Conservation (phyloP, 2,113 vertebrate species). For the Rhinopithecus roxellana region DNA sequence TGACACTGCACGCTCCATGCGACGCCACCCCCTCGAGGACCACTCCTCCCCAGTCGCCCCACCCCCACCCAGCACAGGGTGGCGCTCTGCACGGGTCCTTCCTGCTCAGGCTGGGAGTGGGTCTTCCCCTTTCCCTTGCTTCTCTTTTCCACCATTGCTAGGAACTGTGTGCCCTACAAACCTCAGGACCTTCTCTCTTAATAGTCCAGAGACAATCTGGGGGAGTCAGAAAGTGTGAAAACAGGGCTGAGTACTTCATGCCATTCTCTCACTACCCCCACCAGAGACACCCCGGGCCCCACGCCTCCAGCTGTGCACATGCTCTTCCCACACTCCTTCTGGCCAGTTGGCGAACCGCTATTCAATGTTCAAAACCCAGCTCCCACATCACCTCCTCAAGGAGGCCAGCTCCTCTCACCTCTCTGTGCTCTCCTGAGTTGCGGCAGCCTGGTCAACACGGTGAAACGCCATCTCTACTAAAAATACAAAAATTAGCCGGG, state of each 20-base stretch:
- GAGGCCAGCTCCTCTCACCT: neutral
- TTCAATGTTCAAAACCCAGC: neutral
- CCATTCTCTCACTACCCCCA: fast-evolving
- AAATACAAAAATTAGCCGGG: too few relatives aligned
- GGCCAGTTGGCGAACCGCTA: neutral
- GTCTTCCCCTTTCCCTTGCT: fast-evolving
- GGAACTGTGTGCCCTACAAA: too few relatives aligned
- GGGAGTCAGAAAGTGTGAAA: neutral
- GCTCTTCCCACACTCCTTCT: neutral
- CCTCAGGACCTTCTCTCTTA: neutral
- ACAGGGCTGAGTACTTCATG: neutral
- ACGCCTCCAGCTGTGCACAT: fast-evolving
- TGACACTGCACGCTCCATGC: too few relatives aligned
- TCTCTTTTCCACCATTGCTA: neutral
- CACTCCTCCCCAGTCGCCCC: neutral
- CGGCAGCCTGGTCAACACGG: too few relatives aligned
- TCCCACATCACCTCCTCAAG: neutral
- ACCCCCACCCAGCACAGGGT: neutral
- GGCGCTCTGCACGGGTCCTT: too few relatives aligned
- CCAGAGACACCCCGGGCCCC: too few relatives aligned
- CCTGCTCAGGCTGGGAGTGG: too few relatives aligned
- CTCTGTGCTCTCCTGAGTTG: neutral
- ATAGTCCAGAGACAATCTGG: neutral
- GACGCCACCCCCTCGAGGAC: neutral
- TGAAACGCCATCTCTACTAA: too few relatives aligned